These are phyloP conservation scores for Uropsilus gracilis DNA, from an alignment of 2,113 vertebrate species.

Conservation along the genomic window DNA sequence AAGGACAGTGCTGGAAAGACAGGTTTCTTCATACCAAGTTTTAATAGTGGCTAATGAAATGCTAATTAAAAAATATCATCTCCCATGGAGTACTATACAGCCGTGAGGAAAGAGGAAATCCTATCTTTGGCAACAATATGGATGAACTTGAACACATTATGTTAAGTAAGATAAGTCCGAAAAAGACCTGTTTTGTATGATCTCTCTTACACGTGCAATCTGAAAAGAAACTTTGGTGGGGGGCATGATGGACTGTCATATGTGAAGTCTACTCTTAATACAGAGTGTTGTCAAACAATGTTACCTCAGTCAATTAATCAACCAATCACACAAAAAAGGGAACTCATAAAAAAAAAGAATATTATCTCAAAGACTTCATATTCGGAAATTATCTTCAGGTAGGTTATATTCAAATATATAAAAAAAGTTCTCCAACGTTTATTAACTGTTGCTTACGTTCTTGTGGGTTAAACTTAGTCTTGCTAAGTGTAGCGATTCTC, in stretches of 20 bases:
- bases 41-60: background rate
- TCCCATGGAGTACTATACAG: background rate
- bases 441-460: background rate
- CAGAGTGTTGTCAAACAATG: no score
- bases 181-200: no score
- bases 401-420: background rate
- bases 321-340: no score
- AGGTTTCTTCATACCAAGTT: background rate
- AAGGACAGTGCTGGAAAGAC: background rate
- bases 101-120: no score
- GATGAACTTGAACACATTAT: no score
- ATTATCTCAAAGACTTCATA: background rate
- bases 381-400: background rate
- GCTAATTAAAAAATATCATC: background rate
- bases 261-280: no score
- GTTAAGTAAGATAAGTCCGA: no score
- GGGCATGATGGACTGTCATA: no score
- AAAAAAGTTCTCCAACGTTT: background rate
- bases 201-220: no score
- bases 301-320: no score
- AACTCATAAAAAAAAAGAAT: background rate
- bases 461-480: constrained; percentile 20
- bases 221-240: no score
- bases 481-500: background rate
- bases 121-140: no score